phyloP scores from a whole-genome alignment of 1,140 invertebrate species.

The Zeugodacus cucurbitae region DNA sequence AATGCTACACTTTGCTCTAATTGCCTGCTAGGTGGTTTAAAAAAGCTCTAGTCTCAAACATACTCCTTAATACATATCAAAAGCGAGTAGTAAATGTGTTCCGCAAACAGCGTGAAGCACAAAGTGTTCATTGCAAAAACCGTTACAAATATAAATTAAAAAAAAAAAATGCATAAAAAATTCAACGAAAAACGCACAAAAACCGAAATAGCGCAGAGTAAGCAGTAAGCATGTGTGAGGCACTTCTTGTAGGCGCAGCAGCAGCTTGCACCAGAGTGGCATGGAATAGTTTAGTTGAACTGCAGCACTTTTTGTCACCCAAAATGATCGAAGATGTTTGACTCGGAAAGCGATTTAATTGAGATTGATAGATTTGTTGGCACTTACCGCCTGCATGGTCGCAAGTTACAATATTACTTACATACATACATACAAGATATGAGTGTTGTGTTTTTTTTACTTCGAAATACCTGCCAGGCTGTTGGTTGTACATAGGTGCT shows the following conservation, averaged over 20 bases:
- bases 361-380: conserved; percentile 39
- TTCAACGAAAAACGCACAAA: background rate
- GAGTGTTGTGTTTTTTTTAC: background rate
- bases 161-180: too few relatives aligned
- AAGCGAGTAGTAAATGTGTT: background rate
- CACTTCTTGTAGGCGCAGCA: background rate
- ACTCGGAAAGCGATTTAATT: conserved; percentile 24
- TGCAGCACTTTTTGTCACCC: conserved; percentile 35
- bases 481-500: background rate
- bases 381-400: background rate
- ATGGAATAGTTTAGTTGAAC: background rate
- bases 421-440: too few relatives aligned
- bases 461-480: background rate
- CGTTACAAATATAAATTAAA: too few relatives aligned
- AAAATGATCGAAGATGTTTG: conserved; percentile 36
- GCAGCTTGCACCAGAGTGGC: background rate
- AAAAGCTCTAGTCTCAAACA: background rate
- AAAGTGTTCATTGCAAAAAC: background rate
- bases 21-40: background rate
- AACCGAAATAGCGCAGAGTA: background rate
- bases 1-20: background rate
- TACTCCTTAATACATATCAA: background rate
- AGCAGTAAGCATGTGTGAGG: background rate
- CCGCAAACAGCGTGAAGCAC: background rate
- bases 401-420: background rate